These are phyloP conservation scores for Hystrix brachyura DNA, from an alignment of 2,113 vertebrate genomes.

Conservation along the genomic window DNA sequence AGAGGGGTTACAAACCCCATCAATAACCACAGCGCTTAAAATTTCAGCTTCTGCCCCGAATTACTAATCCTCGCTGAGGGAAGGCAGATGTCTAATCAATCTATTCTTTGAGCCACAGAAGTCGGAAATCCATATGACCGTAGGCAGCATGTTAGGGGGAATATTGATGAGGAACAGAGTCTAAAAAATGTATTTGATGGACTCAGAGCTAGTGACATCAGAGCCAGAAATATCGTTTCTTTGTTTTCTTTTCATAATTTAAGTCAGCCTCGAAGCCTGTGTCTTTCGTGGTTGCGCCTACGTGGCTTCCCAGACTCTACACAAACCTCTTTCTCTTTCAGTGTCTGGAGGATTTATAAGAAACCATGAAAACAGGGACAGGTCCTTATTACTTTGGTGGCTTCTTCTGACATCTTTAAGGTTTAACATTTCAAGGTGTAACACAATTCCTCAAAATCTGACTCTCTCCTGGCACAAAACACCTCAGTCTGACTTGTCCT, in stretches of 20 bases:
- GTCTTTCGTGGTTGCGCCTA: not conserved
- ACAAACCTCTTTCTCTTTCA: not conserved
- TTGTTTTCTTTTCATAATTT: conserved; percentile 44
- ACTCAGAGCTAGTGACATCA: not conserved
- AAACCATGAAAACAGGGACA: not conserved
- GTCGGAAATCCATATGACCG: conserved; percentile 20
- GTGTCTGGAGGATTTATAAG: not conserved
- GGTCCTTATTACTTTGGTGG: not conserved
- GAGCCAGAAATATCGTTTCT: not conserved
- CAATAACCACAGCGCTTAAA: conserved; percentile 49
- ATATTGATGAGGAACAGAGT: not conserved
- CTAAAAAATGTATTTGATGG: not conserved
- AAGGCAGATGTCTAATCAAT: conserved; percentile 12
- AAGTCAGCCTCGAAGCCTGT: not conserved
- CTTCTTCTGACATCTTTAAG: not conserved
- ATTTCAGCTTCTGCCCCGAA: conserved; percentile 29
- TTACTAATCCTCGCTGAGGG: conserved; percentile 40
- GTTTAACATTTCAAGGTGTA: not conserved
- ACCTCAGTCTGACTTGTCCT: not conserved
- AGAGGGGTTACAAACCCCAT: not conserved
- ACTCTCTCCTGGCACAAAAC: not conserved
- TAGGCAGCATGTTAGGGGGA: not conserved
- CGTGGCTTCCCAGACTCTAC: not conserved
- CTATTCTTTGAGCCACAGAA: conserved; percentile 13
- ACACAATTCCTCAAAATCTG: not conserved